A percentile compares a stretch with the other conserved stretches of the same genome.
These are phyloP conservation scores for Opisthocomus hoazin DNA, from an alignment of 2,113 vertebrate species.

Conservation along the genomic window DNA sequence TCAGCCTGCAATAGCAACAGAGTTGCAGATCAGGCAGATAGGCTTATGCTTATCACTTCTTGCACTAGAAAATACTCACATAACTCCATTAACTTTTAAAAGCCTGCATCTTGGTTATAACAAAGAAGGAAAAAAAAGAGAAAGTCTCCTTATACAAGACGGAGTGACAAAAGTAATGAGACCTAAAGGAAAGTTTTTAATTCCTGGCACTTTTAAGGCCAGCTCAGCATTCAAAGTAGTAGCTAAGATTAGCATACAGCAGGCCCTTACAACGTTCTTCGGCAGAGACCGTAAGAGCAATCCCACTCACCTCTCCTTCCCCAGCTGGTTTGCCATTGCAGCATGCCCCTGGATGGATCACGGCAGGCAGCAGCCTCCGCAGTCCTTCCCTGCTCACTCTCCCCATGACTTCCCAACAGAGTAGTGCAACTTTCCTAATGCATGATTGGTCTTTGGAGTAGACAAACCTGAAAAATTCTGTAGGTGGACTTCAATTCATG, in stretches of 20 bases:
- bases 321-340: not conserved
- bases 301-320: not conserved
- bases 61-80: not conserved
- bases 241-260: not conserved
- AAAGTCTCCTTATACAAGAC: not conserved
- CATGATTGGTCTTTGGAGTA: not conserved
- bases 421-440: not conserved
- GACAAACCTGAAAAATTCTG: not conserved
- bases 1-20: not conserved
- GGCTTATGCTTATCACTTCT: not conserved
- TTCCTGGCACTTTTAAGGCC: not conserved
- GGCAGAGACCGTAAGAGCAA: not conserved
- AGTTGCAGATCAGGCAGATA: not conserved
- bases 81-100: not conserved
- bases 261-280: not conserved
- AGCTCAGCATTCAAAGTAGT: not conserved
- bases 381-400: not conserved
- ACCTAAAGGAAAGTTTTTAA: not conserved
- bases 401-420: not conserved
- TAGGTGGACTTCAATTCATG: not conserved
- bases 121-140: not conserved
- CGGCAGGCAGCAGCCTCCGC: not conserved
- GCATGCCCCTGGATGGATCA: rapidly evolving
- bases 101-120: not conserved
- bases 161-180: not conserved